phyloP scores from a whole-genome alignment of 2,113 vertebrate species.

The Lasiurus borealis region DNA sequence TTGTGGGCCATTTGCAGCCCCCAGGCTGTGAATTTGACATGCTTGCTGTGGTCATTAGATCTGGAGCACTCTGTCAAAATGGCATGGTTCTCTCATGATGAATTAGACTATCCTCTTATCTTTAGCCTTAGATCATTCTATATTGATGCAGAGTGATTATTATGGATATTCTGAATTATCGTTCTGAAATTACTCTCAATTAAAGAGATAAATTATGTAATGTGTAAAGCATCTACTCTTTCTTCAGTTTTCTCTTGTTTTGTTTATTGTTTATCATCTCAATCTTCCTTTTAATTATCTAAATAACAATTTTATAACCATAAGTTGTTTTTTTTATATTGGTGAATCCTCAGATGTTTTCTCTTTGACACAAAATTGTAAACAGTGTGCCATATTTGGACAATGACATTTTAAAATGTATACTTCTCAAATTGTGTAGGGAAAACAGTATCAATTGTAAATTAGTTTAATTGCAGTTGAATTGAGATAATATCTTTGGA shows the following conservation, averaged over 20 bases:
- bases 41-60: not conserved
- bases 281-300: not conserved
- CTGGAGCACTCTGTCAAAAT: not conserved
- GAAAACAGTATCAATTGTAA: not conserved
- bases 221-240: not conserved
- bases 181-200: constrained; percentile 19
- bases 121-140: not conserved
- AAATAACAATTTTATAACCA: not conserved
- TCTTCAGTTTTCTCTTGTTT: not conserved
- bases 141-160: not conserved
- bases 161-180: not conserved
- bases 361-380: not conserved
- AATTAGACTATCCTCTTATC: not conserved
- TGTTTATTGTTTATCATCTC: not conserved
- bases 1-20: too few relatives aligned
- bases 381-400: not conserved
- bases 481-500: not conserved
- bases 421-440: not conserved
- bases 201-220: not conserved
- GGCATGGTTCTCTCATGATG: not conserved
- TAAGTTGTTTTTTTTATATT: not conserved
- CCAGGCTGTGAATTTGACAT: too few relatives aligned
- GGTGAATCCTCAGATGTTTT: not conserved
- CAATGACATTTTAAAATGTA: not conserved
- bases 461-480: not conserved